phyloP scores from a whole-genome alignment of 1,140 invertebrate genomes.

The Drosophila ironensis region DNA sequence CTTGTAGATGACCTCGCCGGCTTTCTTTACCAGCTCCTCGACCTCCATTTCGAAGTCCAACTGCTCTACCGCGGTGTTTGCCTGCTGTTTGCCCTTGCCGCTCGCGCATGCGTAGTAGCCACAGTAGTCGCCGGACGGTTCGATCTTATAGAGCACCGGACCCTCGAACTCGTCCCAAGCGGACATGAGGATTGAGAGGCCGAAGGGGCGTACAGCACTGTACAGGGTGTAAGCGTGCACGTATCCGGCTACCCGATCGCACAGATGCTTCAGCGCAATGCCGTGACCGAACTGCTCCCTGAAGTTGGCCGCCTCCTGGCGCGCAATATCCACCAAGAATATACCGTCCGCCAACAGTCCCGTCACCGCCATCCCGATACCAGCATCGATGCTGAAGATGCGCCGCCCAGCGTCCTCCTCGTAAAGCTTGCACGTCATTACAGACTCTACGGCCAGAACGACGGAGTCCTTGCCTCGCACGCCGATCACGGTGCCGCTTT shows the following conservation, averaged over 20 bases:
- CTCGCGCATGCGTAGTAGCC: constrained; percentile 98
- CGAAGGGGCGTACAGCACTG: constrained; percentile 97
- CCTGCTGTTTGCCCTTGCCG: constrained; percentile 99
- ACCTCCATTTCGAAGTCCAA: constrained; percentile 95
- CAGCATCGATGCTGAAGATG: constrained; percentile 96
- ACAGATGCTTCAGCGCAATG: constrained; percentile 95
- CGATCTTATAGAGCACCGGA: constrained; percentile 96
- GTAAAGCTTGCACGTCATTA: constrained; percentile 98
- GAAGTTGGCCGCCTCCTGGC: constrained; percentile 95
- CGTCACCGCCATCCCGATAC: constrained; percentile 97
- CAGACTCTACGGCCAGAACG: constrained; percentile 98
- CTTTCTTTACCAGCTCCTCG: constrained; percentile 95
- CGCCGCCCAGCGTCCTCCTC: constrained; percentile 96
- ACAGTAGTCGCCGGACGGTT: constrained; percentile 97
- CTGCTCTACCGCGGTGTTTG: constrained; percentile 99
- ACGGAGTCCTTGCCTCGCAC: constrained; percentile 97
- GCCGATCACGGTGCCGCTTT: constrained; percentile 98
- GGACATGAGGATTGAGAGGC: constrained; percentile 94
- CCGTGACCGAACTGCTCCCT: constrained; percentile 91
- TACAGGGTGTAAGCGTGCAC: constrained; percentile 98
- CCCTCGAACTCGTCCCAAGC: constrained; percentile 90
- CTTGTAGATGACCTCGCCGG: constrained; percentile 97
- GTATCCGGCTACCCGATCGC: constrained; percentile 96
- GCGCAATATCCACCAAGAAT: constrained; percentile 94
- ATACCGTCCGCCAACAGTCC: constrained; percentile 97